A percentile compares a stretch with the other conserved stretches of the same genome.
phyloP scores from a whole-genome alignment of 2,888 invertebrate genomes.

The Apamea monoglypha region DNA sequence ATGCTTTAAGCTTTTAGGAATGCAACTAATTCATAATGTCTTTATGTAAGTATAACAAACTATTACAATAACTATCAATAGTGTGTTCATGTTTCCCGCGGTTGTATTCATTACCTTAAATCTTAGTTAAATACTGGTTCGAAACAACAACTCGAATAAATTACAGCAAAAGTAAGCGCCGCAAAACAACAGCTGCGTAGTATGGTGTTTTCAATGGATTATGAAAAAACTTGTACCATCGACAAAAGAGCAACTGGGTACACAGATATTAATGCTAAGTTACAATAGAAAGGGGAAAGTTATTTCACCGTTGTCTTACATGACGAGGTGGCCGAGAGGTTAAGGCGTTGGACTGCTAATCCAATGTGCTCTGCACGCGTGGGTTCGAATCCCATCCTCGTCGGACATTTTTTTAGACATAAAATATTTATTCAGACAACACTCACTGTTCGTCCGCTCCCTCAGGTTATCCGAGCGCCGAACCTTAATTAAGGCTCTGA shows the following conservation, averaged over 20 bases:
- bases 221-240: constrained; percentile 62
- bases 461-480: constrained; percentile 35
- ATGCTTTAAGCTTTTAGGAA: not conserved
- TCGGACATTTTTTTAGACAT: constrained; percentile 77
- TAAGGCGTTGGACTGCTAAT: constrained; percentile 96
- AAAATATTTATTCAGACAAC: constrained; percentile 31
- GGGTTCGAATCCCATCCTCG: constrained; percentile 96
- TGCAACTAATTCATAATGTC: not conserved
- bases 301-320: constrained; percentile 24
- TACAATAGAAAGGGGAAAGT: constrained; percentile 18
- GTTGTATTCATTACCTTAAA: constrained; percentile 51
- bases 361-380: constrained; percentile 96
- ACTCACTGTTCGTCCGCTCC: constrained; percentile 7
- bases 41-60: not conserved
- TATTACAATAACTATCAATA: not conserved
- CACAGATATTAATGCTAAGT: constrained; percentile 43
- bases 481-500: constrained; percentile 60
- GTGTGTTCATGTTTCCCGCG: not conserved
- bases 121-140: constrained; percentile 57
- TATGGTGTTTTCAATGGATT: constrained; percentile 67
- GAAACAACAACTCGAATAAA: constrained; percentile 69
- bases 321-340: constrained; percentile 96
- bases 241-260: constrained; percentile 53
- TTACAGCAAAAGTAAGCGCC: constrained; percentile 51
- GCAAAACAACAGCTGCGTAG: constrained; percentile 68